A percentile compares a stretch with the other conserved stretches of the same genome.
Evolutionary conservation across 2,797 vertebrate genomes (phyloP).

Genomic region (Muscicapa striata): DNA sequence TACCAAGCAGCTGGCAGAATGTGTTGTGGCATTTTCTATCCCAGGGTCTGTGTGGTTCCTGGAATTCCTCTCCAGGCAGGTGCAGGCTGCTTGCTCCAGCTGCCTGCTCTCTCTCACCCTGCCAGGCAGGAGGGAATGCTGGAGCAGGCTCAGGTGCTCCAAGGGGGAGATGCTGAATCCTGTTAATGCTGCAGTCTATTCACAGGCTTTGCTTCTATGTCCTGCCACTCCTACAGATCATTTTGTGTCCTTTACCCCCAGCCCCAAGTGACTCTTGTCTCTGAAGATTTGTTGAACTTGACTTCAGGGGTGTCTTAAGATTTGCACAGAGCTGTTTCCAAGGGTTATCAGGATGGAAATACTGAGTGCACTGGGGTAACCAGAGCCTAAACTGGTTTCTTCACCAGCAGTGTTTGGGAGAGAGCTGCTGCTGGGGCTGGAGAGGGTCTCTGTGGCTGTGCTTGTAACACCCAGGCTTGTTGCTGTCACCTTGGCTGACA

Average conservation of each 20-base stretch:
- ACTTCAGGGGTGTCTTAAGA: not conserved
- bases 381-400: not conserved
- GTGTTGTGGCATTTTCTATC: not conserved
- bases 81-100: not conserved
- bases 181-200: rapidly evolving
- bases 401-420: not conserved
- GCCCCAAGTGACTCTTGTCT: not conserved
- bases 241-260: not conserved
- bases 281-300: not conserved
- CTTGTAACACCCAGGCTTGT: not conserved
- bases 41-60: not conserved
- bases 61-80: not conserved
- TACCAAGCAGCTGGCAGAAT: not conserved
- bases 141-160: rapidly evolving
- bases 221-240: not conserved
- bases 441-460: not conserved
- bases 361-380: not conserved
- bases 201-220: not conserved
- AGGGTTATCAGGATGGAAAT: not conserved
- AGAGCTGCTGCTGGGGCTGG: not conserved
- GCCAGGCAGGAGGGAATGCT: not conserved
- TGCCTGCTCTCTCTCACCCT: not conserved
- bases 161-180: not conserved
- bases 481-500: not conserved
- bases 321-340: not conserved